These are phyloP conservation scores for Acrocephalus arundinaceus DNA, from an alignment of 2,113 vertebrate genomes.

Conservation along the genomic window DNA sequence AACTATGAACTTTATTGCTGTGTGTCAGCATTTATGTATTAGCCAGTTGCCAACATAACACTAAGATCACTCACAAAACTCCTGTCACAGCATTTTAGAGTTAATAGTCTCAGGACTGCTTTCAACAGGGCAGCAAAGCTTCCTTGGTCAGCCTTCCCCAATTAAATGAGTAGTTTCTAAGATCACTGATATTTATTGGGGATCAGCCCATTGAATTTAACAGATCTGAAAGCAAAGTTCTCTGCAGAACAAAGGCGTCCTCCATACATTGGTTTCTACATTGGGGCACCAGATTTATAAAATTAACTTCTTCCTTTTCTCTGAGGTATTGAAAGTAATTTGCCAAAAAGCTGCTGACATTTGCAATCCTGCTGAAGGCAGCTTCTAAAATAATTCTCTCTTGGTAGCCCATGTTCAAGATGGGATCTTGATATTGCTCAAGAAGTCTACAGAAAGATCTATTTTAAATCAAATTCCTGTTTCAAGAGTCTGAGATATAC, in stretches of 20 bases:
- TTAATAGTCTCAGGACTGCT: neutral
- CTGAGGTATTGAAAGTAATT: neutral
- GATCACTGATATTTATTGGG: neutral
- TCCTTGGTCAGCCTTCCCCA: neutral
- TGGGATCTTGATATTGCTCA: neutral
- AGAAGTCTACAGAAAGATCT: neutral
- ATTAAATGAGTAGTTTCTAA: neutral
- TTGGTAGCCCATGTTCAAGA: neutral
- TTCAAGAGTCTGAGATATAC: conserved; percentile 2
- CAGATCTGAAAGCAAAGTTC: neutral
- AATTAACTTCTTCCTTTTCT: neutral
- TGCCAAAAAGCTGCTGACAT: neutral
- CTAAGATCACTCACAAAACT: neutral
- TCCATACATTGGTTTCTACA: neutral
- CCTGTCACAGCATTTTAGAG: neutral
- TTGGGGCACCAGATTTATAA: neutral
- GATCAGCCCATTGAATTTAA: neutral
- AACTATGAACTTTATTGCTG: neutral
- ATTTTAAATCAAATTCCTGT: conserved; percentile 47
- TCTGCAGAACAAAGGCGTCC: neutral
- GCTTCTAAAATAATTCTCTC: neutral
- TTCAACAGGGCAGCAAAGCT: neutral
- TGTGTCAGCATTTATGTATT: neutral
- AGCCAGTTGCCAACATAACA: neutral
- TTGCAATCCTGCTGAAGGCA: neutral